phyloP scores from a whole-genome alignment of 2,797 vertebrate species.

The Cyprinella venusta region DNA sequence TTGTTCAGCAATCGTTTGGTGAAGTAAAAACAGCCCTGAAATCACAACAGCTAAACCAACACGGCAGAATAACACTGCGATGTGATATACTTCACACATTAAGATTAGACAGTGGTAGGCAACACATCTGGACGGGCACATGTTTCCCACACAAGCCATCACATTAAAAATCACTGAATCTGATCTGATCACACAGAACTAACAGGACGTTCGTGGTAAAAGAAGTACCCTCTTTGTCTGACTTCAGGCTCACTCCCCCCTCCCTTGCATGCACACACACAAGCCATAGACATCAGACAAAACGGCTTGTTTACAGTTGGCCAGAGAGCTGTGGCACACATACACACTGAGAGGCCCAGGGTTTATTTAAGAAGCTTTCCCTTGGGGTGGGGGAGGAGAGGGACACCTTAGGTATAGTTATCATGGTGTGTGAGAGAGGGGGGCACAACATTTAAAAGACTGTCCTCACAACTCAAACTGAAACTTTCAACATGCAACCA shows the following conservation, averaged over 20 bases:
- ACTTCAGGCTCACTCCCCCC: conserved; percentile 68
- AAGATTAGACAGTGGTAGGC: conserved; percentile 2
- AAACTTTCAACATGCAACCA: background rate
- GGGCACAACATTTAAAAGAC: background rate
- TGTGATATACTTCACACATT: conserved; percentile 39
- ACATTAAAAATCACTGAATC: conserved; percentile 67
- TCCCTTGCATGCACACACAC: conserved; percentile 76
- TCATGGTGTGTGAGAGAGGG: conserved; percentile 51
- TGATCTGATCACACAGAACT: conserved; percentile 74
- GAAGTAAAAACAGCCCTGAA: conserved; percentile 13
- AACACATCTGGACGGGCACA: conserved; percentile 31
- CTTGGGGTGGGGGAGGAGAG: conserved; percentile 52
- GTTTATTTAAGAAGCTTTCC: conserved; percentile 77
- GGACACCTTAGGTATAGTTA: conserved; percentile 58
- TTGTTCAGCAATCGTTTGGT: background rate
- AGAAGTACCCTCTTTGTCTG: conserved; percentile 81
- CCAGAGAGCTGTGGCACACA: conserved; percentile 66
- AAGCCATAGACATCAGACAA: conserved; percentile 80
- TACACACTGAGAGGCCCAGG: conserved; percentile 70
- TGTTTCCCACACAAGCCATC: conserved; percentile 61
- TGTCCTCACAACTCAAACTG: background rate
- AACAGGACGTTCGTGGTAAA: conserved; percentile 75
- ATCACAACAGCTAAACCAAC: conserved; percentile 9
- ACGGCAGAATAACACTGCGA: conserved; percentile 9
- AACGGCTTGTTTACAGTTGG: conserved; percentile 84